These are phyloP conservation scores for Lordiphosa fenestrarum DNA, from an alignment of 2,888 invertebrate genomes.

Conservation along the genomic window DNA sequence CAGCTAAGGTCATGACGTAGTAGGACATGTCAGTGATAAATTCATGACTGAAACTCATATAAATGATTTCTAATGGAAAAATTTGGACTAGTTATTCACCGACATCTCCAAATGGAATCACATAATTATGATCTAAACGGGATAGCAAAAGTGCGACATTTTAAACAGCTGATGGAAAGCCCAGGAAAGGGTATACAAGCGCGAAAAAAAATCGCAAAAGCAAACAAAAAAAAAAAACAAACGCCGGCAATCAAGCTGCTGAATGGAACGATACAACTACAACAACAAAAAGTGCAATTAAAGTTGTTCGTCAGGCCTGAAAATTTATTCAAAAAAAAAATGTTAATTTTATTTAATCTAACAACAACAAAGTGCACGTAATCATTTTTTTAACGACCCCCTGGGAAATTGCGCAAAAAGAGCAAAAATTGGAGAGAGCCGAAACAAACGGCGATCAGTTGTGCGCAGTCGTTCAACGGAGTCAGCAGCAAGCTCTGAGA, in stretches of 20 bases:
- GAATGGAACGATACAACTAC: conserved; percentile 2
- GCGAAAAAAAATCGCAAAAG: not conserved
- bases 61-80: no score
- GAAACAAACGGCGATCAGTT: conserved; percentile 41
- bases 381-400: conserved; percentile 21
- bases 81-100: no score
- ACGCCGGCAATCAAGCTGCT: not conserved
- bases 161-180: no score
- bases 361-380: conserved; percentile 3
- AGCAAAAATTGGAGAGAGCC: conserved; percentile 8
- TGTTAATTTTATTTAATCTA: not conserved
- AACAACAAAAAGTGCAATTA: conserved; percentile 18
- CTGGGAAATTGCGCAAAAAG: conserved; percentile 32
- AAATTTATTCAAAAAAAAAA: conserved; percentile 7
- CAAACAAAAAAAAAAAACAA: not conserved
- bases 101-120: no score
- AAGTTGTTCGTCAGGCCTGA: conserved; percentile 19
- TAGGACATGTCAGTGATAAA: no score
- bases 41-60: no score
- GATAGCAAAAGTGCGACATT: no score
- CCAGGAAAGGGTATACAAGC: no score
- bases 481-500: conserved; percentile 12
- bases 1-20: no score
- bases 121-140: no score
- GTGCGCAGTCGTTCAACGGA: conserved; percentile 27